Base-by-base conservation (phyloP, 2,888 invertebrate species). In the Neocrepidodera transversa region DNA sequence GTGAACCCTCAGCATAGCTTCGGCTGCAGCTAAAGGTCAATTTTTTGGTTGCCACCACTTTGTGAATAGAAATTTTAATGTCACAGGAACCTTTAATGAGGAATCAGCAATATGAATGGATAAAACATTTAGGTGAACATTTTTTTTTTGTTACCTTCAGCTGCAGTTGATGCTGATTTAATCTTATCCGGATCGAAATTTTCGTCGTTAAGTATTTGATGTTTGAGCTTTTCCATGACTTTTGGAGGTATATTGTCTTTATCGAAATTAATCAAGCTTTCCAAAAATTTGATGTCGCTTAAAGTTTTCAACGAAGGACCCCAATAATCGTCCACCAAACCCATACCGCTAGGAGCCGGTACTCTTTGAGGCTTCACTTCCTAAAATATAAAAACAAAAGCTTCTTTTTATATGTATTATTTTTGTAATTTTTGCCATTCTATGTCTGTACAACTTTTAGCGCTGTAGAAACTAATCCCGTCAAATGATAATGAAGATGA, bases 141-240 rank as follows among this genome's bases (percentile, higher is more conserved):
- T n/a, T n/a, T n/a, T n/a, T n/a, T n/a, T n/a, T n/a, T n/a, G n/a
- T n/a, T 74, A 84, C 91, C 95, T 81, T 96, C 95, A 71, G 92
- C 92, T 5, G 96, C 96, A 0, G 90, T 89, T 0, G 96, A 95
- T 0, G 93, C 94, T 0, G 86, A 81, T 74, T 89, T 90, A 26
- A 96, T 87, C 81, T 95, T 95, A 43, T 95, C 95, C 0, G 95
- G 95, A 74, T 94, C 94, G 76, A 97, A 96, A 49, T 90, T 91
- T 54, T 92, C 90, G 74, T 95, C 93, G 26, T 84, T 84, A 72
- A 93, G 80, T 56, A 95, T 92, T 68, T 89, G 90, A 28, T 90
- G 87, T 66, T 91, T 86, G 51, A 97, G 84, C 72, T 89, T 91
- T 75, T 92, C 90, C 82, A 97, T 96, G 1, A 93, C 86, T 0